Percentiles rank a stretch among this genome's conserved stretches.
Conservation (phyloP, 2,888 invertebrate genomes). For the Hypomecis atomaria region DNA sequence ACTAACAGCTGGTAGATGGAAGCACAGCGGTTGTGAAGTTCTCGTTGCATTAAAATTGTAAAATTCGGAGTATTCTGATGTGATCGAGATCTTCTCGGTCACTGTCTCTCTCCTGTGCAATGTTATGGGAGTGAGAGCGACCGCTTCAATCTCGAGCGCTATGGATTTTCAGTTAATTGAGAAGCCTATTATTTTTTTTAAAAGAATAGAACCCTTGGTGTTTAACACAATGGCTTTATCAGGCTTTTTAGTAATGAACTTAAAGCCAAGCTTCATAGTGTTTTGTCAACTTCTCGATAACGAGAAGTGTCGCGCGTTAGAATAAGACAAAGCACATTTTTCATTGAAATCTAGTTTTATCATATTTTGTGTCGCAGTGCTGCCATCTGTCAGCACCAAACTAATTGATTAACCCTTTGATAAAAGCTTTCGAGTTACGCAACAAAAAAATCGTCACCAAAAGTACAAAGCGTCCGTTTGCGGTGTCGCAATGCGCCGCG, state of each 20-base stretch:
- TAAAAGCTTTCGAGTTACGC: constrained; percentile 9
- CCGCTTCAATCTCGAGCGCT: no score
- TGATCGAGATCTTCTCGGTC: no score
- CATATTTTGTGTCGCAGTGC: neutral
- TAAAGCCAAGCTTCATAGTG: neutral
- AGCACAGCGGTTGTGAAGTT: neutral
- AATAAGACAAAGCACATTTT: neutral
- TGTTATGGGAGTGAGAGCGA: no score
- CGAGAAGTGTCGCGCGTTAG: constrained; percentile 1
- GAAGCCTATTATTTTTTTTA: no score
- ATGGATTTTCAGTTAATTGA: no score
- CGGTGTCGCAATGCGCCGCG: constrained; percentile 20
- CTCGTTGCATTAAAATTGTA: neutral
- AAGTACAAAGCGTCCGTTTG: constrained; percentile 25
- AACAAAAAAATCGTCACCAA: constrained; percentile 19
- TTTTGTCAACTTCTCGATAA: constrained; percentile 2
- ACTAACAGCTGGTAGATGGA: constrained; percentile 1
- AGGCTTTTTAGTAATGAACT: no score
- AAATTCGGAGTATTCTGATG: no score
- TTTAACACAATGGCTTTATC: no score
- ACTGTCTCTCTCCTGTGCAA: no score
- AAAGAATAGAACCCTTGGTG: no score
- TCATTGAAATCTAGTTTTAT: neutral
- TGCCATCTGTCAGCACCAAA: constrained; percentile 6
- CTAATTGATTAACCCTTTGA: neutral